Percentiles rank a stretch among this genome's conserved stretches.
Conservation (phyloP, 1,140 invertebrate species). For the Helicoverpa zea region DNA sequence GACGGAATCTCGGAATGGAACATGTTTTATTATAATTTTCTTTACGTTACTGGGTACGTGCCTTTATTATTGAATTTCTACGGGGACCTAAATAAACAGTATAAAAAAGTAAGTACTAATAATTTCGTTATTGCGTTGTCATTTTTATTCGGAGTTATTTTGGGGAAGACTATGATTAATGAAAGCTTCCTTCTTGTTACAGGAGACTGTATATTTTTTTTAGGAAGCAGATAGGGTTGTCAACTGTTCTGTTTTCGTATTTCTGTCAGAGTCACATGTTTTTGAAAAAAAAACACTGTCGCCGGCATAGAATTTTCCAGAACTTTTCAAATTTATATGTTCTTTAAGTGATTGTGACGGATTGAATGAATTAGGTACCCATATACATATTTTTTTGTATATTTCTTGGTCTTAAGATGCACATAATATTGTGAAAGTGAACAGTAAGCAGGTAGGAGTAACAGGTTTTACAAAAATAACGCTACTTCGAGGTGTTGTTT, state of each 20-base stretch:
- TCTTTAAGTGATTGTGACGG: too few species aligned
- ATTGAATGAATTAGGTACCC: too few species aligned
- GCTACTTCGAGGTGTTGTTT: not conserved
- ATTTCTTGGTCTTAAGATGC: not conserved
- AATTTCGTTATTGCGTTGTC: constrained; percentile 34
- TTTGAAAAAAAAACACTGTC: not conserved
- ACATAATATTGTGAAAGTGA: too few species aligned
- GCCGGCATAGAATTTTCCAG: too few species aligned
- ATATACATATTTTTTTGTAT: not conserved
- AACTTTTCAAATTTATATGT: too few species aligned
- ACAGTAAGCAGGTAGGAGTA: not conserved
- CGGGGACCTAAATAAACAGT: constrained; percentile 23
- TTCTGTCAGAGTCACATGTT: not conserved
- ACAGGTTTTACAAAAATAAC: not conserved
- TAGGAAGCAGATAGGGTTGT: not conserved
- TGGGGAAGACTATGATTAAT: constrained; percentile 63
- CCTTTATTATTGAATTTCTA: not conserved
- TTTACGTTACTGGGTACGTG: not conserved
- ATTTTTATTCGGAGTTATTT: constrained; percentile 31
- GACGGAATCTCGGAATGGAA: constrained; percentile 6
- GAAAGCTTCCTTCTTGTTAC: constrained; percentile 42
- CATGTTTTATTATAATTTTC: not conserved
- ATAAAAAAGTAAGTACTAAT: constrained; percentile 31
- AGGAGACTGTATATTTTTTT: not conserved
- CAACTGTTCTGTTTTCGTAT: too few species aligned